Conservation (phyloP, 2,797 vertebrate species). For the Poeciliopsis turneri region DNA sequence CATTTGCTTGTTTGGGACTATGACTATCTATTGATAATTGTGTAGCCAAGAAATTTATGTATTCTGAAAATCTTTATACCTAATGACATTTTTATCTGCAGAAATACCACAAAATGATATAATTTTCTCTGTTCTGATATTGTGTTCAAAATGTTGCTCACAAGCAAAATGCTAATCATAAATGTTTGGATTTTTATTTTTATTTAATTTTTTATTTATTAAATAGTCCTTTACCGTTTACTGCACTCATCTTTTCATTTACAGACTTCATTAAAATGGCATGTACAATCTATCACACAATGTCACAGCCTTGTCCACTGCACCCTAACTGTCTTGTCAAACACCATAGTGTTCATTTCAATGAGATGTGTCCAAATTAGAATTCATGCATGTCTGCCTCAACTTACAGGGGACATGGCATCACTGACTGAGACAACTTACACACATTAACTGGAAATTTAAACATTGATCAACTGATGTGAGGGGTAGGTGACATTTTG, state of each 20-base stretch:
- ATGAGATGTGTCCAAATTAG: slow-evolving; percentile 48
- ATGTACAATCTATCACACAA: slow-evolving; percentile 33
- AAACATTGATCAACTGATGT: slow-evolving; percentile 15
- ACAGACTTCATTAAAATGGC: slow-evolving; percentile 14
- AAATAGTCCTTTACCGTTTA: neutral
- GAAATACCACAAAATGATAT: neutral
- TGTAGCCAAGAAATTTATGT: neutral
- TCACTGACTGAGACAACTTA: slow-evolving; percentile 38
- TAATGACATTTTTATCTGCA: no score
- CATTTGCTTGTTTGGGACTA: neutral
- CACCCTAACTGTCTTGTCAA: slow-evolving; percentile 40
- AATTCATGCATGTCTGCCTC: slow-evolving; percentile 43
- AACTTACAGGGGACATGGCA: slow-evolving; percentile 40
- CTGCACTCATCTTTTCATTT: neutral
- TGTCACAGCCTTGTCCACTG: slow-evolving; percentile 15
- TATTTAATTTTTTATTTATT: neutral
- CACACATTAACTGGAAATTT: slow-evolving; percentile 35
- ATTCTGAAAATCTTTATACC: neutral
- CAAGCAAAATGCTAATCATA: neutral
- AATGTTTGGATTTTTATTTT: neutral
- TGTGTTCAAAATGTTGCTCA: neutral
- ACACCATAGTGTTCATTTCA: slow-evolving; percentile 41
- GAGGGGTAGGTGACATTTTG: slow-evolving; percentile 5
- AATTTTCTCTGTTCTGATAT: neutral
- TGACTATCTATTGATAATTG: no score